Evolutionary conservation across 1,140 invertebrate genomes (phyloP).

Genomic region (Harpegnathos saltator): DNA sequence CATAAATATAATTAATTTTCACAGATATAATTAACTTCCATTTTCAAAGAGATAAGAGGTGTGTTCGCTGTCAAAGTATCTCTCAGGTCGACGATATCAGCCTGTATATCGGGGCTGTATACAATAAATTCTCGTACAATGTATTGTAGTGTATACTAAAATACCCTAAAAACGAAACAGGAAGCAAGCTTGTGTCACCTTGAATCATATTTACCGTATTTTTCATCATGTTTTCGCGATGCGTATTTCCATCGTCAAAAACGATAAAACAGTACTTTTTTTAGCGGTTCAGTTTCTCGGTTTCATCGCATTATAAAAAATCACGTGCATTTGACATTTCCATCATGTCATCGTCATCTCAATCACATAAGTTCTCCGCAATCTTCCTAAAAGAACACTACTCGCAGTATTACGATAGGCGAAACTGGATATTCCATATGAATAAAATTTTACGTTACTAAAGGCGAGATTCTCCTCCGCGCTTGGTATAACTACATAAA

Average conservation of each 20-base stretch:
- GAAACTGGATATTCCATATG: slow-evolving; percentile 74
- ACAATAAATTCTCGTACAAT: slow-evolving; percentile 18
- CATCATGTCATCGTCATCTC: slow-evolving; percentile 15
- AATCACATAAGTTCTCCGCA: slow-evolving; percentile 61
- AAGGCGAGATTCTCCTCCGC: slow-evolving; percentile 39
- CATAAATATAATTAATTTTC: slow-evolving; percentile 9
- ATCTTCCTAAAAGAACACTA: slow-evolving; percentile 70
- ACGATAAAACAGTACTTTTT: slow-evolving; percentile 1
- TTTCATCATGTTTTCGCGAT: slow-evolving; percentile 29
- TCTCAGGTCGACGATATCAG: neutral
- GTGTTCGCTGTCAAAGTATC: neutral
- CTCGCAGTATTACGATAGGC: slow-evolving; percentile 74
- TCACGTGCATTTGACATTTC: slow-evolving; percentile 59
- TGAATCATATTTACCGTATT: neutral
- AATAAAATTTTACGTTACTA: slow-evolving; percentile 24
- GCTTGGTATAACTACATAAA: slow-evolving; percentile 24
- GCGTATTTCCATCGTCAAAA: neutral
- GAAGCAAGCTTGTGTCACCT: neutral
- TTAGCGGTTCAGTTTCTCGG: neutral
- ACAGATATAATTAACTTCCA: too few species aligned
- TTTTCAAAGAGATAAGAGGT: neutral
- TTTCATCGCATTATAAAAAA: neutral
- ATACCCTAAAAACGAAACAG: neutral
- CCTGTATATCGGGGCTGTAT: neutral
- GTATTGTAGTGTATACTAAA: slow-evolving; percentile 12